Percentiles rank a stretch among this genome's conserved stretches.
phyloP scores from a whole-genome alignment of 92 coral and sea anemone genomes.

The Ricordea florida region DNA sequence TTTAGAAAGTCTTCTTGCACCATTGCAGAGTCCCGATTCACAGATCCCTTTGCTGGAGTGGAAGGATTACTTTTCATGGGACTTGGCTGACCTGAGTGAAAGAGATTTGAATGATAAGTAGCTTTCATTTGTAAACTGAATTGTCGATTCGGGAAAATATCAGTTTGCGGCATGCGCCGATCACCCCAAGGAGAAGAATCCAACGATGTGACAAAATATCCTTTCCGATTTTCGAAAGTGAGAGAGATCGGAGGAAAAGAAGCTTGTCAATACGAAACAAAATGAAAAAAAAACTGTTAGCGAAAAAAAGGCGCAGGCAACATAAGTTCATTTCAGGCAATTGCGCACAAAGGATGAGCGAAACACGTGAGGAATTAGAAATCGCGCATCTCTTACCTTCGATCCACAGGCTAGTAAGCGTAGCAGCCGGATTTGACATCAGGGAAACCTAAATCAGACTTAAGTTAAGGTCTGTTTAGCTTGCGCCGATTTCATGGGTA shows the following conservation, averaged over 20 bases:
- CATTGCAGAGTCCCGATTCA: slow-evolving; percentile 57
- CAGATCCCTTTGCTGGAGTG: slow-evolving; percentile 77
- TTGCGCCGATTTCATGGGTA: slow-evolving; percentile 82
- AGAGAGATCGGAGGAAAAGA: neutral
- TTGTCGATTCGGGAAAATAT: slow-evolving; percentile 1
- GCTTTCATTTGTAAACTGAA: slow-evolving; percentile 54
- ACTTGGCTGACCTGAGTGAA: slow-evolving; percentile 87
- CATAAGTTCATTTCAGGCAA: neutral
- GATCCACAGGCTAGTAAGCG: slow-evolving; percentile 92
- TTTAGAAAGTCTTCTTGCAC: slow-evolving; percentile 74
- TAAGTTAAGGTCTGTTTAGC: slow-evolving; percentile 28
- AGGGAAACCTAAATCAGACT: slow-evolving; percentile 57
- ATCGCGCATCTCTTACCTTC: slow-evolving; percentile 66
- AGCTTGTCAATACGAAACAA: neutral
- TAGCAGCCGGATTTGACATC: slow-evolving; percentile 93
- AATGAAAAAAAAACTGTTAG: neutral
- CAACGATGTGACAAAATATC: neutral
- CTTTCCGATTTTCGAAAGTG: neutral
- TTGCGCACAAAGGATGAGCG: slow-evolving; percentile 13
- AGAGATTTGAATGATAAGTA: slow-evolving; percentile 80
- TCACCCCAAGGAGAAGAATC: neutral
- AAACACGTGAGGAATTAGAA: slow-evolving; percentile 59
- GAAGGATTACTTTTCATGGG: slow-evolving; percentile 79
- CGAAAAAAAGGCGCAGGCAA: neutral
- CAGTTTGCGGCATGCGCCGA: slow-evolving; percentile 1